These are phyloP conservation scores for Gnatocerus cornutus DNA, from an alignment of 2,888 invertebrate species.

Conservation along the genomic window DNA sequence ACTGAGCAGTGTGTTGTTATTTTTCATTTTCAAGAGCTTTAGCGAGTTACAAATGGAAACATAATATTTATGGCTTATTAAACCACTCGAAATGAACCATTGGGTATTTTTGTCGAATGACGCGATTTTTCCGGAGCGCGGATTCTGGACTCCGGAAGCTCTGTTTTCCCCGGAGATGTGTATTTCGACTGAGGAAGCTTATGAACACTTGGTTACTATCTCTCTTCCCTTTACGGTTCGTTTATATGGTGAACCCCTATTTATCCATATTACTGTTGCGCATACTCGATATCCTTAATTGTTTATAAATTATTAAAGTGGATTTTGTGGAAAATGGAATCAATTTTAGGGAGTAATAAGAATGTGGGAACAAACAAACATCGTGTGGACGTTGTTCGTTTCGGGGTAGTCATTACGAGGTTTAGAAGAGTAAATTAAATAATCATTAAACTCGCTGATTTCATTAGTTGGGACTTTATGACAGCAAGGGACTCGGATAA, in stretches of 20 bases:
- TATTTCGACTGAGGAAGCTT: conserved; percentile 45
- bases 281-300: conserved; percentile 46
- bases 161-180: conserved; percentile 45
- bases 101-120: conserved; percentile 7
- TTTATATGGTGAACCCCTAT: conserved; percentile 45
- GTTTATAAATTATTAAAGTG: conserved; percentile 45
- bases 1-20: conserved; percentile 6
- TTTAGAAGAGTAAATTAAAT: no score
- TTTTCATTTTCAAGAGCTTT: conserved; percentile 25
- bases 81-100: conserved; percentile 21
- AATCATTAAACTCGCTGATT: no score
- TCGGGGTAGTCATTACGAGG: no score
- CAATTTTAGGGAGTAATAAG: conserved; percentile 23
- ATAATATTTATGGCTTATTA: conserved; percentile 12
- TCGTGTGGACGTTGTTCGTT: no score
- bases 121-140: conserved; percentile 26
- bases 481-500: no score
- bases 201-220: conserved; percentile 44
- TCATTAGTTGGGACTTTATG: no score
- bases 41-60: conserved; percentile 10
- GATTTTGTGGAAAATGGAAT: conserved; percentile 32
- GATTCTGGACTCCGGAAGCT: conserved; percentile 22
- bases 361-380: neutral
- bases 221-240: conserved; percentile 44
- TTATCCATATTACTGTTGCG: conserved; percentile 42